Base-by-base conservation (phyloP, 2,113 vertebrate species). In the Buteo buteo region DNA sequence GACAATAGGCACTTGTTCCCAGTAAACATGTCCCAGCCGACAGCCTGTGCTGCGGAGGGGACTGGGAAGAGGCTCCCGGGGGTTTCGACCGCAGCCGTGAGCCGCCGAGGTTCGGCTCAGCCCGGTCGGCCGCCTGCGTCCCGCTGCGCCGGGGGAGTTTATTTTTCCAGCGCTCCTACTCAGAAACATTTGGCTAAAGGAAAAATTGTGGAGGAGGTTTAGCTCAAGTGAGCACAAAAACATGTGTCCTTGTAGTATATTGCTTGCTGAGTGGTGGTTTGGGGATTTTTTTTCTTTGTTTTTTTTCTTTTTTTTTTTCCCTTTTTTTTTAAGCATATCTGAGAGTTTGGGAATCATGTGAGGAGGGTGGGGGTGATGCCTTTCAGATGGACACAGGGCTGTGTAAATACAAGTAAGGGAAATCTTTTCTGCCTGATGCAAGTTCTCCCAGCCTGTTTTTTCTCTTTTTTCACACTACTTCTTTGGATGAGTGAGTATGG, bases 131-230 rank as follows among this genome's bases (percentile, higher is more conserved):
- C 18, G 78, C 83, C 87, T 16, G 47, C 5, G 1, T 91, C 90
- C 92, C 38, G 44, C 94, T 52, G 7, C 0, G 42, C 90, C n/a
- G 47, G 90, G 96, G 97, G 96, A 96, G 95, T 97, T 97, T 96
- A 77, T 93, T 96, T 98, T 97, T 97, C 96, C 94, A 95, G 61
- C 2, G 45, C 93, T 97, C 86, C 96, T 97, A 94, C 96, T 94
- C 97, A 97, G 96, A 97, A 97, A 96, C 94, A 78, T 49, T 96
- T 97, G 95, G 96, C 92, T 26, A 77, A 93, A 97, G 91, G 83
- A 72, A 74, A 95, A 73, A 72, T 88, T 96, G 79, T 97, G 96
- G 96, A 96, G 90, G 96, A 97, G 93, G 91, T 65, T 91, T 93
- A 94, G 66, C 85, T 96, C 79, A 88, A 97, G 69, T 85, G 85